Evolutionary conservation across 1,140 invertebrate species (phyloP), one percentile per base, ranked within the genome.

Genomic region (Megalonaias nervosa): DNA sequence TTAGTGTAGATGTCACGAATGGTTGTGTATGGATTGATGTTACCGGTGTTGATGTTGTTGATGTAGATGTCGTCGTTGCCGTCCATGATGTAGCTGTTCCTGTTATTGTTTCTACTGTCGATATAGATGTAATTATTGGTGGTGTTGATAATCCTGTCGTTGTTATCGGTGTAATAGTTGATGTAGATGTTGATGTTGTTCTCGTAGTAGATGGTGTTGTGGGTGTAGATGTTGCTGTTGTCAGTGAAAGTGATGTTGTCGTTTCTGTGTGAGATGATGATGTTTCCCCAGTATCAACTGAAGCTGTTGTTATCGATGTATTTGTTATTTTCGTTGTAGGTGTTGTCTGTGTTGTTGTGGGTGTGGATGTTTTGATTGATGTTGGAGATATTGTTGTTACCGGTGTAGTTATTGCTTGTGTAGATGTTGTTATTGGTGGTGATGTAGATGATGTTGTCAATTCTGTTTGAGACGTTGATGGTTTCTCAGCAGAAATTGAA

Each of bases 21-120:
- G 26, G 2, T 31, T 2, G 26, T 31, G 26, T 31, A 31, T 31
- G 26, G 26, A 31, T 31, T 31, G 66, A 6, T 19, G 1, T 17
- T 17, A 3, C 2, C n/a, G 3, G 15, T 15, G 76, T 61, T 5
- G 70, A 68, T 23, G 76, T 55, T 26, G 69, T n/a, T 38, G 67
- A 58, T 15, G 68, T 48, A 55, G 69, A 23, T 38, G 69, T 57
- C 9, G 75, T 23, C 15, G 68, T 71, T 21, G 75, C n/a, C 64
- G 69, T 48, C 14, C 38, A 55, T 14, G 67, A 14, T 48, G 75
- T 77, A 38, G 75, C 64, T 56, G 75, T 16, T 6, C 68, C 12
- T 65, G 48, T 64, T n/a, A 69, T 57, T 65, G 67, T 65, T 14
- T 67, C 31, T n/a, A 62, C 65, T 38, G 75, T 55, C 23, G 62